Evolutionary conservation across 2,797 vertebrate genomes (phyloP).

Genomic region (Schizothorax lantsangensis): DNA sequence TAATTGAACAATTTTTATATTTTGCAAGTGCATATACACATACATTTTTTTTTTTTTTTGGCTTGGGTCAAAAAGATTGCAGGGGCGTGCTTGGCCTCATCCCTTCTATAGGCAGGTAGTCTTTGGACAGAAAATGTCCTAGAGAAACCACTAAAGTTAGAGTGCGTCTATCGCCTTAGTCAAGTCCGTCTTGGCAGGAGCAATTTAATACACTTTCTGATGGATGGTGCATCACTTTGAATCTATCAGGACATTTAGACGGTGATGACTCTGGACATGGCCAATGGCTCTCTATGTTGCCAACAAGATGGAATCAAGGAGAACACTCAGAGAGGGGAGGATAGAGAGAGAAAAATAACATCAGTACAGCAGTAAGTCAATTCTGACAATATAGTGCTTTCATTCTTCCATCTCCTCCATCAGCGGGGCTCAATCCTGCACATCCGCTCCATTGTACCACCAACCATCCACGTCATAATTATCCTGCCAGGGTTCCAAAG

Average conservation of each 20-base stretch:
- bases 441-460: conserved; percentile 57
- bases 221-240: conserved; percentile 15
- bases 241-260: conserved; percentile 30
- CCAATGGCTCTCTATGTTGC: conserved; percentile 14
- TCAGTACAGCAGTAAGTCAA: neutral
- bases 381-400: conserved; percentile 4
- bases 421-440: conserved; percentile 48
- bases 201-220: conserved; percentile 16
- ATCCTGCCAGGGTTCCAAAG: conserved; percentile 62
- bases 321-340: neutral
- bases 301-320: conserved; percentile 3
- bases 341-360: neutral
- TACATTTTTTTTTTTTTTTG: neutral
- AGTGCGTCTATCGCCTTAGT: neutral
- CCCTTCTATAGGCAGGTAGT: neutral
- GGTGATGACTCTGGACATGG: conserved; percentile 24
- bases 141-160: neutral
- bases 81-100: neutral
- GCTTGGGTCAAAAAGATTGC: neutral
- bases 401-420: conserved; percentile 5
- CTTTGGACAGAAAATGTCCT: neutral
- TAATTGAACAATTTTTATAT: neutral
- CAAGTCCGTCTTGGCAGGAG: neutral
- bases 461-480: conserved; percentile 67
- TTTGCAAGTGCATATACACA: neutral